Base-by-base conservation (phyloP, 1,140 invertebrate genomes). In the Campodea augens region DNA sequence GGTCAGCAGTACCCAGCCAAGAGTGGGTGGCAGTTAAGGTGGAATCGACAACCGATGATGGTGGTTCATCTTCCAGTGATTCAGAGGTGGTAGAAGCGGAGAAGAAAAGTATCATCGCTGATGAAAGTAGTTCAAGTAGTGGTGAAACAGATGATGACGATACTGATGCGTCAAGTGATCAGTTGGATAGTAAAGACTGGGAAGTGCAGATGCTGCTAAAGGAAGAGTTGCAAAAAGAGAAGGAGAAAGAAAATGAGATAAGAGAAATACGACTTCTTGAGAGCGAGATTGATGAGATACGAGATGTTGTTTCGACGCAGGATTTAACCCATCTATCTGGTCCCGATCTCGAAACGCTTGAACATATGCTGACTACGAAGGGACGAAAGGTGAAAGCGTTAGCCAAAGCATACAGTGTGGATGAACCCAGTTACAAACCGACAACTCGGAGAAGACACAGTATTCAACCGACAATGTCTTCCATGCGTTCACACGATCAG, bases 171-270 rank as follows among this genome's bases (percentile, higher is more conserved):
- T n/a, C n/a, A n/a, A n/a, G n/a, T n/a, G 55, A 51, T 0, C 59
- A 60, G 3, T 63, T 65, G 7, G 69, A 69, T 39, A 71, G 73
- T 51, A 51, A 60, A 42, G 74, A 83, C 49, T 83, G 81, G 81
- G 81, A 85, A 58, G 72, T 81, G 0, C 67, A 74, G 53, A 78
- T 83, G 76, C 59, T 83, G 20, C n/a, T n/a, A n/a, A 79, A 77
- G 0, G 68, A 78, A 43, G 73, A 81, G 54, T 66, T 83, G 50
- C 75, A 79, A 42, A 67, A 66, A 52, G 67, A 60, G 52, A 72
- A 69, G 57, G 66, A 62, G 5, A 25, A 40, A 18, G 25, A 13
- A 19, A 24, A 19, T 44, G 7, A 41, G 32, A 12, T 36, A 27
- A 36, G 39, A 3, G 52, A 54, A 44, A 46, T 52, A 25, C 13